These are phyloP conservation scores for Tor tambroides DNA, from an alignment of 2,113 vertebrate species.

Conservation along the genomic window DNA sequence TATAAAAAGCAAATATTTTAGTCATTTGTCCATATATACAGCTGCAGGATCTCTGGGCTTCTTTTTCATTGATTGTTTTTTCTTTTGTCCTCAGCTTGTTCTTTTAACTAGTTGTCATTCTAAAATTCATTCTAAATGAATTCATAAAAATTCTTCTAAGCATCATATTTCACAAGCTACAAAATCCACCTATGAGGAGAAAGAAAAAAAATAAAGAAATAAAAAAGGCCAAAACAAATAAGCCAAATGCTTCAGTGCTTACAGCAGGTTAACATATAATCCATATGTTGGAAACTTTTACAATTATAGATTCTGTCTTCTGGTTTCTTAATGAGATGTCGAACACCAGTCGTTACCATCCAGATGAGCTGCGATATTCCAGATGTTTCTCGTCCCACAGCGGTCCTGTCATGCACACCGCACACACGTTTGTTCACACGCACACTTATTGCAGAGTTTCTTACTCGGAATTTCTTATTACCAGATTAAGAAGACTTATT, in stretches of 20 bases:
- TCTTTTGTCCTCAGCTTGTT: slow-evolving; percentile 37
- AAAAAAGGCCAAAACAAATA: slow-evolving; percentile 58
- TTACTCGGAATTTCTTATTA: slow-evolving; percentile 30
- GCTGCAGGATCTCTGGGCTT: slow-evolving; percentile 69
- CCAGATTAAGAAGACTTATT: slow-evolving; percentile 5
- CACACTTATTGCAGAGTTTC: slow-evolving; percentile 55
- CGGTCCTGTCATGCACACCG: slow-evolving; percentile 39
- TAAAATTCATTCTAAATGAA: slow-evolving; percentile 70
- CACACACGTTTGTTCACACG: slow-evolving; percentile 9
- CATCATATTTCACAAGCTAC: slow-evolving; percentile 78
- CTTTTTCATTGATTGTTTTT: slow-evolving; percentile 43
- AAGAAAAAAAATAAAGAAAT: slow-evolving; percentile 52
- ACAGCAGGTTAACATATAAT: slow-evolving; percentile 42
- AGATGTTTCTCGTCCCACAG: slow-evolving; percentile 45
- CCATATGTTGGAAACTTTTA: slow-evolving; percentile 66
- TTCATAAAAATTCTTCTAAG: slow-evolving; percentile 64
- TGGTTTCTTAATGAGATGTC: slow-evolving; percentile 27
- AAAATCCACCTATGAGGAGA: slow-evolving; percentile 77
- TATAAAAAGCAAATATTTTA: slow-evolving; percentile 75
- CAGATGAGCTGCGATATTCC: slow-evolving; percentile 35
- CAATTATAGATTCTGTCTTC: slow-evolving; percentile 69
- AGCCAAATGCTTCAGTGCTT: slow-evolving; percentile 63
- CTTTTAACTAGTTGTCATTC: slow-evolving; percentile 65
- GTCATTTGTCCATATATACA: slow-evolving; percentile 77
- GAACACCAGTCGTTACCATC: slow-evolving; percentile 42